Conservation (phyloP, 2,113 vertebrate species). For the Dinomys branickii region DNA sequence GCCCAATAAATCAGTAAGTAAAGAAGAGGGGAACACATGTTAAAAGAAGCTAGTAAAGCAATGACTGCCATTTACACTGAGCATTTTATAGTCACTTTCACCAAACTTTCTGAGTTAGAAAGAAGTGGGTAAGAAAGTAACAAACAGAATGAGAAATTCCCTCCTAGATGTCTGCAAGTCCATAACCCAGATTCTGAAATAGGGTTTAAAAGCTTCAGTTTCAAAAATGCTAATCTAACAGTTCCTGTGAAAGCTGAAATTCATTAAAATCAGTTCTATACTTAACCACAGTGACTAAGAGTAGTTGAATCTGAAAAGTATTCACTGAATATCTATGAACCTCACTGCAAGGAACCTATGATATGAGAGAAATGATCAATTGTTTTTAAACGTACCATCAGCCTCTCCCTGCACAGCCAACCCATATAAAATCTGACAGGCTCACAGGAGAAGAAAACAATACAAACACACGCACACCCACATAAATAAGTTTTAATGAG, state of each 20-base stretch:
- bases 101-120: background rate
- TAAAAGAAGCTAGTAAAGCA: background rate
- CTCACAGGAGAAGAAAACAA: slow-evolving; percentile 54
- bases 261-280: background rate
- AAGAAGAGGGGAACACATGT: background rate
- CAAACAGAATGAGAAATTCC: background rate
- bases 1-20: background rate
- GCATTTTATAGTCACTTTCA: slow-evolving; percentile 34
- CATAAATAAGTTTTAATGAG: slow-evolving; percentile 60
- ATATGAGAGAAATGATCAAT: slow-evolving; percentile 1
- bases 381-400: slow-evolving; percentile 21
- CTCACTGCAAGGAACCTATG: background rate
- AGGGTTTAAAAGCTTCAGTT: slow-evolving; percentile 24
- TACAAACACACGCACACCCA: background rate
- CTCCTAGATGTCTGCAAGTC: background rate
- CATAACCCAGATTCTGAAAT: background rate
- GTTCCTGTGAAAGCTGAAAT: background rate
- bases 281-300: background rate
- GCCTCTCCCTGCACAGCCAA: background rate
- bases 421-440: slow-evolving; percentile 56
- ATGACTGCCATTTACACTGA: background rate
- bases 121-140: background rate
- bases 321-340: background rate
- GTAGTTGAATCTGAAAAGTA: background rate
- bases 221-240: background rate